Conservation (phyloP, 2,113 vertebrate species). For the Sardina pilchardus region DNA sequence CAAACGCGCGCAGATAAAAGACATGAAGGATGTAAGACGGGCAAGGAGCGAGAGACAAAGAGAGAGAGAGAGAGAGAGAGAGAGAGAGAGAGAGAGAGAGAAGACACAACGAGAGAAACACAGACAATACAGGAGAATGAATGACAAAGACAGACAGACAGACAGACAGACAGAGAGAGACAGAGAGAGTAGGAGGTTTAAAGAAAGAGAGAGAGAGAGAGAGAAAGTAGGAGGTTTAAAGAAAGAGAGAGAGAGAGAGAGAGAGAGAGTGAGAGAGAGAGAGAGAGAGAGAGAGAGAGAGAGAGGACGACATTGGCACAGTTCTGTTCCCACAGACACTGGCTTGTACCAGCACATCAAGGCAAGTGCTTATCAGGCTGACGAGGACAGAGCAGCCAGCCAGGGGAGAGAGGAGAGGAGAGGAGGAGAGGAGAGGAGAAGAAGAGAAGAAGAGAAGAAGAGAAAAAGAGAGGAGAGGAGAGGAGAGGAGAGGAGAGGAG, state of each 20-base stretch:
- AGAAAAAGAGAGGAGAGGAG: constrained; percentile 10
- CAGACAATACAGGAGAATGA: background rate
- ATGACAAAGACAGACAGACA: background rate
- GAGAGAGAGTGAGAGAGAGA: background rate
- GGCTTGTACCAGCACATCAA: background rate
- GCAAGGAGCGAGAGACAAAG: background rate
- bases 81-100: background rate
- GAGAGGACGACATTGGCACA: background rate
- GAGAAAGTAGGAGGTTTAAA: background rate
- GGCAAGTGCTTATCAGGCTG: constrained; percentile 49
- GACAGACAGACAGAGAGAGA: constrained; percentile 1
- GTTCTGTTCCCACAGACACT: constrained; percentile 5
- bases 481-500: constrained; percentile 32
- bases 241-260: background rate
- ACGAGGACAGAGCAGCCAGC: background rate
- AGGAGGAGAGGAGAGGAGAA: background rate
- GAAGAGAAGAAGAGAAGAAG: no score
- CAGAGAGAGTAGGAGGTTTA: constrained; percentile 21
- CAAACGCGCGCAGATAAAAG: constrained; percentile 49
- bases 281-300: background rate
- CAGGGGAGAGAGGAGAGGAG: background rate
- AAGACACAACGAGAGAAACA: background rate
- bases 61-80: background rate
- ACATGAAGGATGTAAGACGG: constrained; percentile 11
- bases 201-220: constrained; percentile 22